phyloP scores from a whole-genome alignment of 1,140 invertebrate genomes.

The Drosophila punjabiensis region DNA sequence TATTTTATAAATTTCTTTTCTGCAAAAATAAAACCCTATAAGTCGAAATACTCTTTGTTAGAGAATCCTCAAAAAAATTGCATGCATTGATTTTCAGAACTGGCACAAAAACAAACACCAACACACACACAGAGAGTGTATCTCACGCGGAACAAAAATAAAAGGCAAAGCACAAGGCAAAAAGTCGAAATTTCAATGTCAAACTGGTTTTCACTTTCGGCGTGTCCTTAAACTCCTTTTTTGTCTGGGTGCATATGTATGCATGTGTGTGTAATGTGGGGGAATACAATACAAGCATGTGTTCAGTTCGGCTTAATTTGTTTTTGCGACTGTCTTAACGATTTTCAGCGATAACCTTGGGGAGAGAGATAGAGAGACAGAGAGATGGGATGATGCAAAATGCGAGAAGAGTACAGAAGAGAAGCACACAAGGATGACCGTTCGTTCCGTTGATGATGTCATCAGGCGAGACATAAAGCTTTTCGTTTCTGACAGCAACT shows the following conservation, averaged over 20 bases:
- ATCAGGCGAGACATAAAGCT: slow-evolving; percentile 35
- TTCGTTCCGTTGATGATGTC: slow-evolving; percentile 51
- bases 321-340: slow-evolving; percentile 45
- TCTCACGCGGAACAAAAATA: slow-evolving; percentile 14
- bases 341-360: slow-evolving; percentile 77
- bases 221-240: slow-evolving; percentile 75
- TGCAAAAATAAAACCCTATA: background rate
- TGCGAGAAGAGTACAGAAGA: slow-evolving; percentile 32
- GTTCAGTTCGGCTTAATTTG: slow-evolving; percentile 35
- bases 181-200: slow-evolving; percentile 69
- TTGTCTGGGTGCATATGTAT: slow-evolving; percentile 30
- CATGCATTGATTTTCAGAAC: slow-evolving; percentile 64
- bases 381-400: slow-evolving; percentile 65
- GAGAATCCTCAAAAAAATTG: slow-evolving; percentile 23
- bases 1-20: background rate
- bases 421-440: slow-evolving; percentile 63
- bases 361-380: slow-evolving; percentile 52
- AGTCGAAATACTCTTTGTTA: slow-evolving; percentile 15
- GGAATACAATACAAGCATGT: slow-evolving; percentile 10
- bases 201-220: slow-evolving; percentile 76
- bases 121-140: slow-evolving; percentile 10
- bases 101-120: slow-evolving; percentile 28
- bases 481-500: slow-evolving; percentile 43
- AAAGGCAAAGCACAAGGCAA: slow-evolving; percentile 13
- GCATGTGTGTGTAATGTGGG: background rate